Evolutionary conservation across 2,888 invertebrate genomes (phyloP).

Genomic region (Scelioninae gen. 1): DNA sequence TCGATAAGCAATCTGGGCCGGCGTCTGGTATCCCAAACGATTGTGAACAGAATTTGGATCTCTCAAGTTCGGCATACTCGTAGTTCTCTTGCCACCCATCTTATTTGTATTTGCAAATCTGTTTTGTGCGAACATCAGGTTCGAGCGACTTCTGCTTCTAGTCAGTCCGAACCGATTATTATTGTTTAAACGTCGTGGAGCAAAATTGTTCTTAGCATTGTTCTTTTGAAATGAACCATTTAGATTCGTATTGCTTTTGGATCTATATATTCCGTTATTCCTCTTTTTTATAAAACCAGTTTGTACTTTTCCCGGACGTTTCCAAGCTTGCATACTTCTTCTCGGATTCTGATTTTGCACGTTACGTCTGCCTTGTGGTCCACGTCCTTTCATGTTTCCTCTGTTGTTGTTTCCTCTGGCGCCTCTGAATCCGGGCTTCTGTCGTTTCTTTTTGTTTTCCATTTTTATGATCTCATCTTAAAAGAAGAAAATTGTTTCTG

Average conservation of each 20-base stretch:
- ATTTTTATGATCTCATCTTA: conserved; percentile 84
- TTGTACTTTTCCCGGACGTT: conserved; percentile 72
- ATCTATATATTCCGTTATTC: conserved; percentile 74
- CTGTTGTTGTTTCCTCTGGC: conserved; percentile 66
- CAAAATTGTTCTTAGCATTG: conserved; percentile 73
- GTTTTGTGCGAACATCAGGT: conserved; percentile 74
- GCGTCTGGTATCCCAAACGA: conserved; percentile 82
- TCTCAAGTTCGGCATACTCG: conserved; percentile 80
- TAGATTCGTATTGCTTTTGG: conserved; percentile 77
- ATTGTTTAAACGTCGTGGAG: conserved; percentile 71
- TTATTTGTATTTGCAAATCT: conserved; percentile 77
- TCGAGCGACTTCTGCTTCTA: conserved; percentile 80
- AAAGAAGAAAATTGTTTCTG: conserved; percentile 82
- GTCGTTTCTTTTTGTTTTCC: conserved; percentile 83
- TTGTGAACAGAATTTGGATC: conserved; percentile 82
- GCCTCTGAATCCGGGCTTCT: conserved; percentile 73
- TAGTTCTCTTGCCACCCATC: conserved; percentile 77
- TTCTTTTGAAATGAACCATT: conserved; percentile 74
- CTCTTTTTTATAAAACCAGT: conserved; percentile 77
- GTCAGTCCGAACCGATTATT: conserved; percentile 74
- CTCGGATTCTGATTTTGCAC: conserved; percentile 18
- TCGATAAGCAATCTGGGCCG: conserved; percentile 82
- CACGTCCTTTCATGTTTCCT: conserved; percentile 67
- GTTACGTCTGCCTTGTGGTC: conserved; percentile 49
- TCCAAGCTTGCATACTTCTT: conserved; percentile 34